Evolutionary conservation across 2,888 invertebrate species (phyloP).

Genomic region (Drepana falcataria): DNA sequence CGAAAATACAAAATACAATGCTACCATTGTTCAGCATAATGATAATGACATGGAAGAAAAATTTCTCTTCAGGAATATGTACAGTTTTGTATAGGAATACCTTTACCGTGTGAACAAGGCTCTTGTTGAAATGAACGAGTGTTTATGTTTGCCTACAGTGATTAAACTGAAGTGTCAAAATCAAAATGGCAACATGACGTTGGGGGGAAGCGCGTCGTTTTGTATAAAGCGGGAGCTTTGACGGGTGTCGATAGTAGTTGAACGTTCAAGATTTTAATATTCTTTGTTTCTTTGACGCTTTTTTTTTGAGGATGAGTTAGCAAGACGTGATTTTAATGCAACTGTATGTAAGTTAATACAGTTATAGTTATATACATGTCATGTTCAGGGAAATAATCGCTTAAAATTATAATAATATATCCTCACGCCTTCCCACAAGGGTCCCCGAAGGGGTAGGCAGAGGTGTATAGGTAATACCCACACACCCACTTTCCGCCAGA

Average conservation of each 20-base stretch:
- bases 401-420: no score
- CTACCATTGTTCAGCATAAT: slow-evolving; percentile 4
- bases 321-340: not conserved
- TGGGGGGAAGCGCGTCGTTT: slow-evolving; percentile 34
- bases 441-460: no score
- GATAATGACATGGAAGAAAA: slow-evolving; percentile 30
- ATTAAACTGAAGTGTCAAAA: slow-evolving; percentile 78
- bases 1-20: not conserved
- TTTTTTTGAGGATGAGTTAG: slow-evolving; percentile 8
- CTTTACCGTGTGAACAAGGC: slow-evolving; percentile 41
- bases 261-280: slow-evolving; percentile 54
- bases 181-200: slow-evolving; percentile 61
- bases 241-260: slow-evolving; percentile 51
- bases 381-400: no score
- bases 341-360: no score
- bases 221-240: slow-evolving; percentile 46
- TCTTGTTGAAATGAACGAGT: slow-evolving; percentile 70
- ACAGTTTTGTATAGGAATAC: slow-evolving; percentile 21
- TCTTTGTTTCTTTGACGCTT: slow-evolving; percentile 40
- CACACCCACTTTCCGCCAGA: no score
- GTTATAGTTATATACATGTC: no score
- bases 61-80: slow-evolving; percentile 25
- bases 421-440: no score
- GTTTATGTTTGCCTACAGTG: slow-evolving; percentile 68
- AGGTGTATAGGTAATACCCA: no score